Evolutionary conservation across 2,888 invertebrate genomes (phyloP).

Genomic region (Leucophenga maculata): DNA sequence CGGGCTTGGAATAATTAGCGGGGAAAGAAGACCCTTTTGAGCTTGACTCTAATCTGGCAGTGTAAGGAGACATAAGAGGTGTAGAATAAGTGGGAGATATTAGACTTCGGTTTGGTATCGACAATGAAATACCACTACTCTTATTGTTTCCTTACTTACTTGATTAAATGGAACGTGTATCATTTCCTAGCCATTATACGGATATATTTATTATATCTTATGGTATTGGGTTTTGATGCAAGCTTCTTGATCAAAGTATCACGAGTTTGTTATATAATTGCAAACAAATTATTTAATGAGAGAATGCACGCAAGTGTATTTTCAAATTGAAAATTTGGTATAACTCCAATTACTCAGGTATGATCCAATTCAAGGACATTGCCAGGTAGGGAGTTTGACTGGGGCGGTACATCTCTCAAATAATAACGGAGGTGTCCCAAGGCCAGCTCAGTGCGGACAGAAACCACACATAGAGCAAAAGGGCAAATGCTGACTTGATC

Average conservation of each 20-base stretch:
- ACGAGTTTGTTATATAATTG: too few species aligned
- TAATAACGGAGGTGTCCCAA: constrained; percentile 30
- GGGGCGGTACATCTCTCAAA: constrained; percentile 45
- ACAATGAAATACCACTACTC: constrained; percentile 19
- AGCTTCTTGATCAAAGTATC: constrained; percentile 19
- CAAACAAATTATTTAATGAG: constrained; percentile 14
- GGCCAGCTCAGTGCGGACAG: constrained; percentile 77
- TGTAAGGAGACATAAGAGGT: constrained; percentile 18
- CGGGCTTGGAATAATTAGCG: too few species aligned
- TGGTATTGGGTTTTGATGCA: background rate
- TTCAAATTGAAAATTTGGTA: constrained; percentile 30
- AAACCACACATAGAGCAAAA: constrained; percentile 82
- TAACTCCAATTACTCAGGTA: constrained; percentile 37
- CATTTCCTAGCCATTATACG: constrained; percentile 4
- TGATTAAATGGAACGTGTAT: constrained; percentile 17
- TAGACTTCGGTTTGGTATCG: constrained; percentile 1
- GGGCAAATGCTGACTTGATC: constrained; percentile 76
- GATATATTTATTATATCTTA: too few species aligned
- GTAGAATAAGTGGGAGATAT: constrained; percentile 1
- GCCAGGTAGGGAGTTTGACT: constrained; percentile 46
- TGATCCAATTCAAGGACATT: constrained; percentile 36
- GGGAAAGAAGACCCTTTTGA: constrained; percentile 82
- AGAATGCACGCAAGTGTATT: constrained; percentile 9
- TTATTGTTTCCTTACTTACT: constrained; percentile 18
- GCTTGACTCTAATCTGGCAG: constrained; percentile 78